Base-by-base conservation (phyloP, 2,888 invertebrate genomes). In the Tolmerus cingulatus region DNA sequence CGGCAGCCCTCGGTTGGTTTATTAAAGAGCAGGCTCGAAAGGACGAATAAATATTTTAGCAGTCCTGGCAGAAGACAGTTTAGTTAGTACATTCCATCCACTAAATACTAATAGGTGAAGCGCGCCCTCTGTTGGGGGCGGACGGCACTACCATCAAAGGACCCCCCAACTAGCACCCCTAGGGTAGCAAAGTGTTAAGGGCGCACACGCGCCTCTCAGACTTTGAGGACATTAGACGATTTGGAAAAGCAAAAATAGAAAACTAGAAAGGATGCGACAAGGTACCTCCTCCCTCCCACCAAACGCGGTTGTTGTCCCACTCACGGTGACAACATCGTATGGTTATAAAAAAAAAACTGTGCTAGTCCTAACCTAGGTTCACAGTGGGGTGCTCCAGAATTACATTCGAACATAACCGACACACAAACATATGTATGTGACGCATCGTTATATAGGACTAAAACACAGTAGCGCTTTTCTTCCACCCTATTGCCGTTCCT, bases 361-460 rank as follows among this genome's bases (percentile, higher is more conserved):
- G 23, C 40, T 81, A 51, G 81, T 81, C 82, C 82, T 82, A 82
- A 82, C 57, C 82, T 82, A 82, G 82, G 82, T 37, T 57, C 57
- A 82, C 82, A 37, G 76, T 34, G 76, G 34, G 76, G 40, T 37
- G 34, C 37, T 76, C 16, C 27, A 34, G 34, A 19, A 16, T 37
- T 27, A 37, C 34, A 19, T 76, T 30, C 37, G 37, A 34, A 16
- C 16, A 30, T 34, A 34, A n/a, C 12, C 76, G 14, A 76, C 40
- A 37, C 37, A 40, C 51, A 51, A 16, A 30, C 27, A 34, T 74
- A 40, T 37, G 37, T 76, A 40, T 37, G 37, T 76, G 66, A 4
- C 12, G 66, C 12, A 27, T 66, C 66, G 55, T 27, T 12, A 27
- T 12, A 27, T 23, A 66, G 66, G 27, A 66, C 27, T 66, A 27